A percentile compares a stretch with the other conserved stretches of the same genome.
Evolutionary conservation across 2,888 invertebrate species (phyloP).

Genomic region (Elaeidobius kamerunicus): DNA sequence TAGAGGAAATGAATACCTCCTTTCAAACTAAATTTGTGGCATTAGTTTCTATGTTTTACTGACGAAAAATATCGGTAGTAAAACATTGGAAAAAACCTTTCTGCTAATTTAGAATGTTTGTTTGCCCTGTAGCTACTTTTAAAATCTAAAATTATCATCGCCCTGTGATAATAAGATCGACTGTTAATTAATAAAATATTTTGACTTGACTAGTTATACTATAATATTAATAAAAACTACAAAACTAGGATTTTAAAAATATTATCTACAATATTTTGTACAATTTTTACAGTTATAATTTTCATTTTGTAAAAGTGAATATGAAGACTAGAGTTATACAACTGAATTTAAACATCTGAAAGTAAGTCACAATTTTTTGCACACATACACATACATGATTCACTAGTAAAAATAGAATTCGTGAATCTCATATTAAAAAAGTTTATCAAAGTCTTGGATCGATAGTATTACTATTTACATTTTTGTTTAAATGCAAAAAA

Average conservation of each 20-base stretch:
- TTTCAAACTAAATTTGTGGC: too few species aligned
- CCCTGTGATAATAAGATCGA: conserved; percentile 38
- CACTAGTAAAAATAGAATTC: conserved; percentile 19
- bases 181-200: conserved; percentile 39
- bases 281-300: conserved; percentile 32
- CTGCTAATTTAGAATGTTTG: too few species aligned
- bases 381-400: conserved; percentile 7
- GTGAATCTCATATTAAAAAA: not conserved
- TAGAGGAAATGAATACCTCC: too few species aligned
- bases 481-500: conserved; percentile 20
- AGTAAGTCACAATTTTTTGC: conserved; percentile 22
- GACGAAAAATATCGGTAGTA: too few species aligned
- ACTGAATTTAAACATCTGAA: conserved; percentile 2
- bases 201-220: conserved; percentile 44
- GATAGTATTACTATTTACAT: conserved; percentile 14
- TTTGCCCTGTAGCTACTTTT: too few species aligned
- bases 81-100: too few species aligned
- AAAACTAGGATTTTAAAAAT: conserved; percentile 38
- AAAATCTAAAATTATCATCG: conserved; percentile 24
- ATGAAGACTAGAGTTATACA: conserved; percentile 14
- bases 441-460: conserved; percentile 9
- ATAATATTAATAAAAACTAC: conserved; percentile 35
- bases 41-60: too few species aligned
- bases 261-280: conserved; percentile 45
- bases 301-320: conserved; percentile 37